phyloP scores from a whole-genome alignment of 2,113 vertebrate genomes.

The Bubo bubo region DNA sequence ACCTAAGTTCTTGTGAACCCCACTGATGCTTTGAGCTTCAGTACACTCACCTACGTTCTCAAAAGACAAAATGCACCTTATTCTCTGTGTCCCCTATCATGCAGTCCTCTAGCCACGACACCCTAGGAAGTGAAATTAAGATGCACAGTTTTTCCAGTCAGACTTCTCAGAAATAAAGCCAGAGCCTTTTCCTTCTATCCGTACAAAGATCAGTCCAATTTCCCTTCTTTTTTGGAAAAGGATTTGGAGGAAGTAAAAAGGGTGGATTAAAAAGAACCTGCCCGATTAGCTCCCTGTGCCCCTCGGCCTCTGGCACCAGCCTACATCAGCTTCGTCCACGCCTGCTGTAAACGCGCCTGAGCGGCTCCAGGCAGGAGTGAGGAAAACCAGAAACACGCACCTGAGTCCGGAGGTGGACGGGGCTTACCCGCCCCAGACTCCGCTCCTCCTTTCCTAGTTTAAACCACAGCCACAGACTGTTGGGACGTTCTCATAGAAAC shows the following conservation, averaged over 20 bases:
- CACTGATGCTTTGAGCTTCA: neutral
- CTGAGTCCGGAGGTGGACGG: neutral
- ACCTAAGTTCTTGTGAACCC: neutral
- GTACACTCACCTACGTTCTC: neutral
- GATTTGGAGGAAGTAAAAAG: neutral
- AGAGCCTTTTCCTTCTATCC: neutral
- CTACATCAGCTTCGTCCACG: neutral
- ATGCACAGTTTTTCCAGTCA: neutral
- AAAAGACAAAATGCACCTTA: neutral
- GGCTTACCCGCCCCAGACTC: neutral
- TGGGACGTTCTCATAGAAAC: neutral
- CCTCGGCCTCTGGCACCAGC: neutral
- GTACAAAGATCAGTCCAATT: neutral
- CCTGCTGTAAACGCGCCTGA: neutral
- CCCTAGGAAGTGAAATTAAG: neutral
- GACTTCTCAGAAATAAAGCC: neutral
- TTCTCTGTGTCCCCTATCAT: neutral
- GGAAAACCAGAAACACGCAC: neutral
- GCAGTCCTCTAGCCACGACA: neutral
- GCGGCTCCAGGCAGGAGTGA: neutral
- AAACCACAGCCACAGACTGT: neutral
- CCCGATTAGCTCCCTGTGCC: fast-evolving
- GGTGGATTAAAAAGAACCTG: neutral
- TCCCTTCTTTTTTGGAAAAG: neutral
- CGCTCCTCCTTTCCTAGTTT: neutral